Base-by-base conservation (phyloP, 2,113 vertebrate genomes). In the Tachycineta bicolor region DNA sequence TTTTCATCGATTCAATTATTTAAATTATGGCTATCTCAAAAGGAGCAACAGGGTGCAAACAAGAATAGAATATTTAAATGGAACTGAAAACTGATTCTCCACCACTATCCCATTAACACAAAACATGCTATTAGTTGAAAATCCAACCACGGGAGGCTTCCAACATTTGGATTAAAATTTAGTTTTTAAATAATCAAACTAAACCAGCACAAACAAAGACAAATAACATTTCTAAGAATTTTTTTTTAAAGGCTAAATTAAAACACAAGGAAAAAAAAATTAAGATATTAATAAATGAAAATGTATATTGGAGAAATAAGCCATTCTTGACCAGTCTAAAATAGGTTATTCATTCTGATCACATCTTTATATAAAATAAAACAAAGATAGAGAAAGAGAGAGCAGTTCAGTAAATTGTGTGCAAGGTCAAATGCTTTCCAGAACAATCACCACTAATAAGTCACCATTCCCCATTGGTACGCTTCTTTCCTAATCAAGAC, bases 1-100 rank as follows among this genome's bases (percentile, higher is more conserved):
- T 96, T 97, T 97, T 95, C 83, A 96, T 43, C 59, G 63, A 97
- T 96, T 98, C 94, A 96, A 97, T 98, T 98, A 97, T 97, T 98
- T 97, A 97, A 98, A 98, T 98, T 97, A 96, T 67, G 82, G 58
- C 52, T 96, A 97, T 97, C 94, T 97, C 90, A 88, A 93, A 96
- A 94, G 89, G 80, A 97, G 80, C 77, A 94, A 91, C 69, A 94
- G 85, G 56, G 90, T 76, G 87, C 76, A 97, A 97, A 95, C 90
- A 98, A 86, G 89, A 96, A 96, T 47, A 89, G 94, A 94, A 93
- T 95, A 96, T 95, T 97, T 96, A 87, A 97, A 94, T 95, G 67
- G 97, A 96, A 92, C 50, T 63, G 74, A 96, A 94, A 97, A 93
- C 75, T 75, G 43, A 96, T 80, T 96, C 89, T 90, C 29, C 11